Evolutionary conservation across 1,140 invertebrate genomes (phyloP).

Genomic region (Zeugodacus cucurbitae): DNA sequence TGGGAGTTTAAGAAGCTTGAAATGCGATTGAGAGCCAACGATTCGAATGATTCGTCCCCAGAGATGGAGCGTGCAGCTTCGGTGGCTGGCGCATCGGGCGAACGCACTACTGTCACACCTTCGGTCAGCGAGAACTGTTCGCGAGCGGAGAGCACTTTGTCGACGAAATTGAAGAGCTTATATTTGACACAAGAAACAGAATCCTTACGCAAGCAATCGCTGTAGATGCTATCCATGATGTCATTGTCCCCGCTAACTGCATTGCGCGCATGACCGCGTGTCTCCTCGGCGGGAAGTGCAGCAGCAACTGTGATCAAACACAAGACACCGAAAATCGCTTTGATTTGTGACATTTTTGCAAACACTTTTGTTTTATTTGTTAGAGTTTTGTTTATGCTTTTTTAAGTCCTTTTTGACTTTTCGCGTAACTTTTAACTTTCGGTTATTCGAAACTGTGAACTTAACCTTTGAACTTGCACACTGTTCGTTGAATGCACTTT

Average conservation of each 20-base stretch:
- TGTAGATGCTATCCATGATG: conserved; percentile 78
- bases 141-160: conserved; percentile 81
- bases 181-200: conserved; percentile 84
- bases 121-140: conserved; percentile 82
- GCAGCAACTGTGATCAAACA: conserved; percentile 69
- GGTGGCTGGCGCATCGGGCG: conserved; percentile 70
- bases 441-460: conserved; percentile 36
- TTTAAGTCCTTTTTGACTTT: conserved; percentile 45
- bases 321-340: conserved; percentile 66
- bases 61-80: conserved; percentile 78
- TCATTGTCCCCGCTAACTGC: conserved; percentile 78
- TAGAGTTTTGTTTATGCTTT: background rate
- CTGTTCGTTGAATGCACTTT: conserved; percentile 57
- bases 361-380: conserved; percentile 47
- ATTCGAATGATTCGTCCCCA: conserved; percentile 74
- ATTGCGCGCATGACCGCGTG: conserved; percentile 69
- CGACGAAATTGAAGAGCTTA: conserved; percentile 84
- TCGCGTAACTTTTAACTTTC: background rate
- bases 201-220: conserved; percentile 82
- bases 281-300: conserved; percentile 77
- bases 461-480: conserved; percentile 42
- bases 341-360: conserved; percentile 62
- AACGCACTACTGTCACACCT: conserved; percentile 84
- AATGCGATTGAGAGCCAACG: conserved; percentile 74
- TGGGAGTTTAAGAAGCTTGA: conserved; percentile 81